Conservation (phyloP, 1,140 invertebrate species). For the Halictus rubicundus region DNA sequence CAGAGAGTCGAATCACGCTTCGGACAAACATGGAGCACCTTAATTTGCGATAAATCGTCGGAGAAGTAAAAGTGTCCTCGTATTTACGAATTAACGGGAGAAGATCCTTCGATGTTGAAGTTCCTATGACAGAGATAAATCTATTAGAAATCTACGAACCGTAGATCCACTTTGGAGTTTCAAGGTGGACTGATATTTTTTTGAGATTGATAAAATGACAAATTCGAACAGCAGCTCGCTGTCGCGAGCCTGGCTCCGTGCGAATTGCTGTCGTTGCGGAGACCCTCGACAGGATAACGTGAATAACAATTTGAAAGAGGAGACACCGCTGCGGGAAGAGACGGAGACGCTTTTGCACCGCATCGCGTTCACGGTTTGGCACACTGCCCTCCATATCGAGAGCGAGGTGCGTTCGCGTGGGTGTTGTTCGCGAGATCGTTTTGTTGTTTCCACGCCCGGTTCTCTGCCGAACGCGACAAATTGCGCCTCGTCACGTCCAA, state of each 20-base stretch:
- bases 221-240: conserved; percentile 70
- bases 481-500: background rate
- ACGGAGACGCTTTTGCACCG: conserved; percentile 81
- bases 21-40: too few relatives aligned
- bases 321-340: conserved; percentile 65
- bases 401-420: conserved; percentile 73
- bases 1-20: too few relatives aligned
- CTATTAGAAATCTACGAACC: too few relatives aligned
- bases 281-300: conserved; percentile 64
- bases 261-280: conserved; percentile 72
- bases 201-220: conserved; percentile 58
- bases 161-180: too few relatives aligned
- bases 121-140: too few relatives aligned
- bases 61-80: too few relatives aligned
- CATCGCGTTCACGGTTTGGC: conserved; percentile 84
- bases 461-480: background rate
- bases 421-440: background rate
- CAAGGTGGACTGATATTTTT: too few relatives aligned
- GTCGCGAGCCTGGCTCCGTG: conserved; percentile 70
- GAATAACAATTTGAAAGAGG: conserved; percentile 70
- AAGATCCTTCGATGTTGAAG: too few relatives aligned
- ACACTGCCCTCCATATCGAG: conserved; percentile 83
- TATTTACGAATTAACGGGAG: too few relatives aligned
- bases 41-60: too few relatives aligned
- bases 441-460: background rate